Evolutionary conservation across 2,888 invertebrate genomes (phyloP), one percentile per base, ranked within the genome.

Genomic region (Amiota minor): DNA sequence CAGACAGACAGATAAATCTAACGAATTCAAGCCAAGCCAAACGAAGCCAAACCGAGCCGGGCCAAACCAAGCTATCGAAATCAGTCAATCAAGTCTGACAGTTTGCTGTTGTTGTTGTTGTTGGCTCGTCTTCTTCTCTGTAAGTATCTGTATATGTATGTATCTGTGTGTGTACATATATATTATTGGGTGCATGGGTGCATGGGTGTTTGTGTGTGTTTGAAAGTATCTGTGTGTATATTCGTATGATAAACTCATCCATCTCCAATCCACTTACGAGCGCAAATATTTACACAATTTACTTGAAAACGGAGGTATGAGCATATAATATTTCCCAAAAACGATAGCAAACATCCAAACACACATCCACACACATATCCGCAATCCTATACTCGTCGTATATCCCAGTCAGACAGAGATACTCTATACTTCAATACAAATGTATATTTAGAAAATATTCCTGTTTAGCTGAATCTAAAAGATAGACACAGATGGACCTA

Each of bases 201-300:
- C 18, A n/a, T 20, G 53, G 14, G 16, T 11, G 23, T 59, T 11
- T 18, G 20, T 20, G n/a, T 16, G 56, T 59, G 20, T 59, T 12
- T 20, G 3, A 12, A 9, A 11, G 11, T 67, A 46, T 18, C 46
- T 62, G 14, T 35, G 23, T 12, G 20, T 65, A 20, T 59, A 18
- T 46, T 12, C 56, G 46, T 65, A 77, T 87, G 87, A 88, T 88
- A 87, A 88, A 87, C 87, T 87, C 87, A 87, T 88, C 86, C 87
- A 88, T 88, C 87, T 87, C 82, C 87, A 88, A 88, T 88, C 87
- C 88, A 88, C 87, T 88, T 88, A 88, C 86, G 83, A 87, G 84
- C 76, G 80, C 88, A 88, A 88, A 88, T 88, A 88, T 88, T 88
- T 87, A 85, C 86, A 84, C 84, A 84, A 84, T 86, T 85, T 83